Conservation (phyloP, 2,113 vertebrate genomes). For the Synodontis membranacea region DNA sequence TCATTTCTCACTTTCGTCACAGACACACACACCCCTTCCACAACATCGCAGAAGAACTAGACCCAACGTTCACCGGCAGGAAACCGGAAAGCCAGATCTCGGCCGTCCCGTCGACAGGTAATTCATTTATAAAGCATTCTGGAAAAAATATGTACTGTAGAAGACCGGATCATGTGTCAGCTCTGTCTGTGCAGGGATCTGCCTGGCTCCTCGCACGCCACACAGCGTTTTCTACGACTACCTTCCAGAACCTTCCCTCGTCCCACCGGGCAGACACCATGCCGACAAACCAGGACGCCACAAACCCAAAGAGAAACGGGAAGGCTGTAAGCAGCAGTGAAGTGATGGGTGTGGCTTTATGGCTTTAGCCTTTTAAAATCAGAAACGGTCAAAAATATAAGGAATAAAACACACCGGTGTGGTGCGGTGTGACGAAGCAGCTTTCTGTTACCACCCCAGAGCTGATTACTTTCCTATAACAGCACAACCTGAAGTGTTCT, state of each 20-base stretch:
- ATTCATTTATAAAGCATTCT: background rate
- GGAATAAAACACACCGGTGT: background rate
- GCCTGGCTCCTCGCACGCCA: constrained; percentile 54
- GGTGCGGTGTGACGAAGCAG: background rate
- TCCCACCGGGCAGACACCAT: constrained; percentile 75
- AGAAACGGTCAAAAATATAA: background rate
- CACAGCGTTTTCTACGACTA: constrained; percentile 65
- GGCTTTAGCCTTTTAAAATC: background rate
- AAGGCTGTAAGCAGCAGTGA: constrained; percentile 78
- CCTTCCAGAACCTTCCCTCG: constrained; percentile 69
- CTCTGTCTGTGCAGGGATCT: constrained; percentile 51
- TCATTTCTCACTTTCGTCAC: constrained; percentile 4
- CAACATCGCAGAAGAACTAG: constrained; percentile 75
- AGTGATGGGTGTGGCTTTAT: background rate
- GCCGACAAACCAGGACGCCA: constrained; percentile 64
- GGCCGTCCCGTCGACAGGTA: constrained; percentile 21
- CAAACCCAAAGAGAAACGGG: constrained; percentile 79
- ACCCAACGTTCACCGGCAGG: constrained; percentile 74
- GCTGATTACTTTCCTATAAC: background rate
- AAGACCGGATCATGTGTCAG: background rate
- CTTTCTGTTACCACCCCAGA: background rate
- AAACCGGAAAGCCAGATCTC: constrained; percentile 51
- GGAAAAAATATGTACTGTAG: background rate
- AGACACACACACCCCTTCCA: constrained; percentile 63
- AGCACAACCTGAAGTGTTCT: background rate